phyloP scores from a whole-genome alignment of 2,888 invertebrate species.

The Actias luna region DNA sequence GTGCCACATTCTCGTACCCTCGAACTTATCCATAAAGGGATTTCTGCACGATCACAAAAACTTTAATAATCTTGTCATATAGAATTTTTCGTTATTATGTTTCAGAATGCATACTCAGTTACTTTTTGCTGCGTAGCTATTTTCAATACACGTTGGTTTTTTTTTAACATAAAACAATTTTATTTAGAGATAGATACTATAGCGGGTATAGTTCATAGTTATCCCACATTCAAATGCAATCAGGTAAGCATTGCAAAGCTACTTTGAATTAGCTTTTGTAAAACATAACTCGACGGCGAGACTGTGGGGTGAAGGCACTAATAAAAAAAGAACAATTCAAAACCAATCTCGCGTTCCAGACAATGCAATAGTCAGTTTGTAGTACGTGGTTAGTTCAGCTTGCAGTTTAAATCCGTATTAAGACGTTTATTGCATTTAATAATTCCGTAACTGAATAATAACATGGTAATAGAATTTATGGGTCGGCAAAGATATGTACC shows the following conservation, averaged over 20 bases:
- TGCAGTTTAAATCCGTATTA: not conserved
- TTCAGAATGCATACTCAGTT: too few relatives aligned
- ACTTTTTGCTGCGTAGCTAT: too few relatives aligned
- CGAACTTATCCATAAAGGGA: too few relatives aligned
- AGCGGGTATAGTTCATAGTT: not conserved
- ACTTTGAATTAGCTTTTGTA: not conserved
- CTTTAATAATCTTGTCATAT: too few relatives aligned
- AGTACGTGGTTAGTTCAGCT: not conserved
- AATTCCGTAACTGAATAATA: too few relatives aligned
- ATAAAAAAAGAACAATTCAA: conserved; percentile 6
- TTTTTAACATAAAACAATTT: not conserved
- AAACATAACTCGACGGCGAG: not conserved
- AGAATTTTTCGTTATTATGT: too few relatives aligned
- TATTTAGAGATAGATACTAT: not conserved
- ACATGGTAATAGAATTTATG: too few relatives aligned
- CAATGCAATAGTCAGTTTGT: not conserved
- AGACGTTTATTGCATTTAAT: too few relatives aligned
- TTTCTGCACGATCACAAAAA: too few relatives aligned
- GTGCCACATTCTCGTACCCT: too few relatives aligned
- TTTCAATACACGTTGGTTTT: too few relatives aligned
- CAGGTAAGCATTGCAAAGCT: conserved; percentile 4
- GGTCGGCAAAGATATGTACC: too few relatives aligned
- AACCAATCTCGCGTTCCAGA: not conserved
- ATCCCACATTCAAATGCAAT: not conserved
- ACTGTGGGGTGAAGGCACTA: conserved; percentile 2